A percentile compares a stretch with the other conserved stretches of the same genome.
These are phyloP conservation scores for Calyptommatus sinebrachiatus DNA, from an alignment of 2,113 vertebrate species.

Conservation along the genomic window DNA sequence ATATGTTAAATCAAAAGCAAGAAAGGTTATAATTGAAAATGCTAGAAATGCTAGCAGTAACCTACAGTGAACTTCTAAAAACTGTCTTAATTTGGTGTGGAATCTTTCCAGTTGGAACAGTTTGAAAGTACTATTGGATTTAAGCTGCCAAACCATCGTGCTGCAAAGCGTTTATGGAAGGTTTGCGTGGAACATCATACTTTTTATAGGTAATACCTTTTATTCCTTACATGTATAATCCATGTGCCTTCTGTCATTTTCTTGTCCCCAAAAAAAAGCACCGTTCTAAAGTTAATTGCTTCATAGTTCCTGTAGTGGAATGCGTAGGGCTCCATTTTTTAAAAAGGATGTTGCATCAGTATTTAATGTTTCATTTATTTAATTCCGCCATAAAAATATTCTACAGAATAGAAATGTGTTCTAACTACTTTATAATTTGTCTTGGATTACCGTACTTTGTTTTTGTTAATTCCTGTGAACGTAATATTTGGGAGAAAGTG, in stretches of 20 bases:
- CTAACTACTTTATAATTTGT: too few relatives aligned
- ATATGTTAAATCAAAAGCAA: constrained; percentile 1
- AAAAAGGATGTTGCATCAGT: too few relatives aligned
- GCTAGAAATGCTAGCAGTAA: background rate
- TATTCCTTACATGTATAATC: background rate
- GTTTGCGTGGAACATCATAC: constrained; percentile 98
- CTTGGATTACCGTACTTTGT: too few relatives aligned
- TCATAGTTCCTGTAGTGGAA: too few relatives aligned
- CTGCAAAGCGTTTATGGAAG: constrained; percentile 96
- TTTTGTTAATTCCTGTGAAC: background rate
- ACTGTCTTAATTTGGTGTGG: constrained; percentile 43
- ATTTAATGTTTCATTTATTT: too few relatives aligned
- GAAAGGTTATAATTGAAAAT: constrained; percentile 3
- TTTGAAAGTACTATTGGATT: constrained; percentile 98
- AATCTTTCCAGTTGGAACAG: constrained; percentile 85
- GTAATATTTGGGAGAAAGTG: background rate
- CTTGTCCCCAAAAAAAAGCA: background rate
- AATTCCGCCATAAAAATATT: too few relatives aligned
- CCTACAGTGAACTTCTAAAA: constrained; percentile 33
- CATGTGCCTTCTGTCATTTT: background rate
- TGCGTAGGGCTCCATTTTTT: too few relatives aligned
- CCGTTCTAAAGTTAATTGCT: background rate
- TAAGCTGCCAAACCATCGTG: constrained; percentile 93
- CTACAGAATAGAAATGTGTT: too few relatives aligned
- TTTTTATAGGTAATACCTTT: constrained; percentile 89